A percentile compares a stretch with the other conserved stretches of the same genome.
Conservation (phyloP, 2,113 vertebrate species). For the Coptodon rendalli region DNA sequence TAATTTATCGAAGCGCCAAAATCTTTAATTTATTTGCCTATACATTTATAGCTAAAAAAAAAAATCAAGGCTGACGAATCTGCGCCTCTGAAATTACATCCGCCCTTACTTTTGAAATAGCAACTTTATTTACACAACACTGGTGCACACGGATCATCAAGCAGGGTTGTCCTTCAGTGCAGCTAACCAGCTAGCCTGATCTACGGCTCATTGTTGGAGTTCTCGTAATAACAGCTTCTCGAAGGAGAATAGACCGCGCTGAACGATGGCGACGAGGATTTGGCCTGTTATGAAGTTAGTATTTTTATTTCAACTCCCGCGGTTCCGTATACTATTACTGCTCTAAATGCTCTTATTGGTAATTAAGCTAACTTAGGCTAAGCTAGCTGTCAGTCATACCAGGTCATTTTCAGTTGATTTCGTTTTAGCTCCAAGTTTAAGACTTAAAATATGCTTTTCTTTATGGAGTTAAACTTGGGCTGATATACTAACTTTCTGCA, state of each 20-base stretch:
- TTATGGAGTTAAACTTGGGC: background rate
- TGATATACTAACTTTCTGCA: background rate
- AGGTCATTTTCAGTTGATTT: background rate
- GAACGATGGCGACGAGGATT: conserved; percentile 70
- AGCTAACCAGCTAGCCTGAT: background rate
- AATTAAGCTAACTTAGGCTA: background rate
- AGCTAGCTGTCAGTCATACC: background rate
- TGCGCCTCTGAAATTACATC: background rate
- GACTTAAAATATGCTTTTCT: background rate
- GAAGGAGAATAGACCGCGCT: background rate
- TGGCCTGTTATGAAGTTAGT: conserved; percentile 75
- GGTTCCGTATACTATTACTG: background rate
- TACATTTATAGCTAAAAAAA: background rate
- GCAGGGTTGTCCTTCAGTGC: conserved; percentile 54
- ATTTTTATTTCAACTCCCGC: background rate
- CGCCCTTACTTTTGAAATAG: background rate
- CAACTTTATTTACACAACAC: conserved; percentile 61
- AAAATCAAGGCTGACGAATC: conserved; percentile 3
- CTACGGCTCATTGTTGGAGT: background rate
- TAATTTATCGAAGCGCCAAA: background rate
- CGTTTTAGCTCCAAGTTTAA: background rate
- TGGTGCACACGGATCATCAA: background rate
- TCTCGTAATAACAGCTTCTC: background rate
- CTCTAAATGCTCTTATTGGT: background rate
- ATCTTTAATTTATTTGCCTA: background rate